phyloP scores from a whole-genome alignment of 2,888 invertebrate genomes.

The Trisateles emortualis region DNA sequence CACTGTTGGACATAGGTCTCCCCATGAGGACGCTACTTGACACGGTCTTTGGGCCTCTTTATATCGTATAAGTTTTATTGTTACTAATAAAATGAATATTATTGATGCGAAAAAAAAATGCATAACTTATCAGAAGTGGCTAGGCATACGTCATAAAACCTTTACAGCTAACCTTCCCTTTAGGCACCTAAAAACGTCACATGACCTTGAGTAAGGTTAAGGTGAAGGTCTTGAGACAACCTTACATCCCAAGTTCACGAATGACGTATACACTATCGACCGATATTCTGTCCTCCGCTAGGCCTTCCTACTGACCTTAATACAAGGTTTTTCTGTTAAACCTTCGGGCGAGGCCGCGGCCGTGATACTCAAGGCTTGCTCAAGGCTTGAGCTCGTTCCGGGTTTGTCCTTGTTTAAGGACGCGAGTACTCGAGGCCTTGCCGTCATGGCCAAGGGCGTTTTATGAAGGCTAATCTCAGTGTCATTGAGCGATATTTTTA shows the following conservation, averaged over 20 bases:
- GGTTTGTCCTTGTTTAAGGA: slow-evolving; percentile 30
- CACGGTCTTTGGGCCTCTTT: no score
- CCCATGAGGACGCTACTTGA: no score
- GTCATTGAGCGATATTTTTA: no score
- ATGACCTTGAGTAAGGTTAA: slow-evolving; percentile 2
- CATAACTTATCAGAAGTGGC: no score
- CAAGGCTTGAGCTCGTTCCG: slow-evolving; percentile 27
- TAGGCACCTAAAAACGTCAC: slow-evolving; percentile 1
- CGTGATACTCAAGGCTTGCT: slow-evolving; percentile 28
- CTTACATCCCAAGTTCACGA: slow-evolving; percentile 26
- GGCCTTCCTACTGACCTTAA: slow-evolving; percentile 24
- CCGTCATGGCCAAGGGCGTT: slow-evolving; percentile 13
- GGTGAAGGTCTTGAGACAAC: slow-evolving; percentile 18
- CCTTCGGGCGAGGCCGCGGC: slow-evolving; percentile 46
- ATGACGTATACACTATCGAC: slow-evolving; percentile 32
- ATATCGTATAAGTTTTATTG: no score
- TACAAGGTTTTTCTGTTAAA: slow-evolving; percentile 19
- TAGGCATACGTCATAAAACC: background rate
- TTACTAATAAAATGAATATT: no score
- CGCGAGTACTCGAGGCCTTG: slow-evolving; percentile 6
- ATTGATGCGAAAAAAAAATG: no score
- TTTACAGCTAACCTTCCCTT: slow-evolving; percentile 2
- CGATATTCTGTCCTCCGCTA: slow-evolving; percentile 13
- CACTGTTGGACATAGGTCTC: no score
- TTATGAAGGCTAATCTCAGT: slow-evolving; percentile 2